These are phyloP conservation scores for Pipistrellus pygmaeus DNA, from an alignment of 2,797 vertebrate species.

Conservation along the genomic window DNA sequence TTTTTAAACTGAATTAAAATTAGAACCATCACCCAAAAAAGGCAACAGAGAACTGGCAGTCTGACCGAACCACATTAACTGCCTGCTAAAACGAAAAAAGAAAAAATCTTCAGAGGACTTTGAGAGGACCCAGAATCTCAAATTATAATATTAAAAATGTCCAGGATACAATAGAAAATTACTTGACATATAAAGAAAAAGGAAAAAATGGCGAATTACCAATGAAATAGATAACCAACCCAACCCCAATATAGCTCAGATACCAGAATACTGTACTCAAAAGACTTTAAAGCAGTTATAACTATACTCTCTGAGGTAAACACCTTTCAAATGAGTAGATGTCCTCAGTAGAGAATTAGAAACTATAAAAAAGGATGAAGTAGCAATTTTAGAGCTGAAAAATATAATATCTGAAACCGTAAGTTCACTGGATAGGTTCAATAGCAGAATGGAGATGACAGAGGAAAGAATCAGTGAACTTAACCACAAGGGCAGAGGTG, in stretches of 20 bases:
- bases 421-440: not conserved
- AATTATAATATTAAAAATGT: constrained; percentile 10
- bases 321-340: not conserved
- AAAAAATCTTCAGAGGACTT: not conserved
- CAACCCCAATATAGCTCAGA: not conserved
- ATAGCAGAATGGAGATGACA: not conserved
- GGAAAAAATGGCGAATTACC: not conserved
- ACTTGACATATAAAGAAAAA: constrained; percentile 24
- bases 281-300: not conserved
- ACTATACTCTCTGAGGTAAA: not conserved
- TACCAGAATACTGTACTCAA: not conserved
- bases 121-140: not conserved
- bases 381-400: constrained; percentile 38
- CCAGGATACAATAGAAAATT: not conserved
- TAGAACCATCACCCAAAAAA: constrained; percentile 13
- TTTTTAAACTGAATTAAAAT: not conserved
- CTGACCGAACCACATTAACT: not conserved
- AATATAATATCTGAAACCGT: not conserved
- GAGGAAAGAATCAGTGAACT: not conserved
- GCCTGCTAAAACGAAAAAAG: constrained; percentile 17
- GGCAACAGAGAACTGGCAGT: not conserved
- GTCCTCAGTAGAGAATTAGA: not conserved
- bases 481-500: not conserved
- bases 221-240: not conserved
- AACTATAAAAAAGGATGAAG: not conserved